Conservation (phyloP, 2,113 vertebrate genomes). For the Psammodynastes pulverulentus region DNA sequence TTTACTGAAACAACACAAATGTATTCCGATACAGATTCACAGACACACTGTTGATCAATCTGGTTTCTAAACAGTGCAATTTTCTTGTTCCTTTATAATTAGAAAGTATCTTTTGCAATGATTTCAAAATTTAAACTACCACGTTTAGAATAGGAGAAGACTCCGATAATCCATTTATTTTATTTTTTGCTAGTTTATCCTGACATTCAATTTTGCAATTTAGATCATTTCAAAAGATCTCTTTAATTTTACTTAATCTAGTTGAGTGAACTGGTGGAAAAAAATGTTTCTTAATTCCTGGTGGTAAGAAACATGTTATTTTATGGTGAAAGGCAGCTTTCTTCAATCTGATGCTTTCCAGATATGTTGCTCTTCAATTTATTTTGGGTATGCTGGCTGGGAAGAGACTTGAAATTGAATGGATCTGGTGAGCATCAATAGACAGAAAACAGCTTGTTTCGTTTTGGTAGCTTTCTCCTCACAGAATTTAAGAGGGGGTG, state of each 20-base stretch:
- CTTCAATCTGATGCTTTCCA: not conserved
- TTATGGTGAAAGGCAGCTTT: not conserved
- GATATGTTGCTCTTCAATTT: not conserved
- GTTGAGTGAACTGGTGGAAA: not conserved
- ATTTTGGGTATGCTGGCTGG: not conserved
- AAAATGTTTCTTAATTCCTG: not conserved
- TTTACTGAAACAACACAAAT: not conserved
- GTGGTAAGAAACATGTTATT: not conserved
- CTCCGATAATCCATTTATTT: not conserved
- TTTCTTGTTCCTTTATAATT: not conserved
- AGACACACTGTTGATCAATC: not conserved
- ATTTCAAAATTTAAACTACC: not conserved
- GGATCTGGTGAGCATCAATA: not conserved
- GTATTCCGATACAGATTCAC: no score
- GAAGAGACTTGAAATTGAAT: not conserved
- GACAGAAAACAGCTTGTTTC: not conserved
- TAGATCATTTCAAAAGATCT: not conserved
- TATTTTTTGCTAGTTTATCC: not conserved
- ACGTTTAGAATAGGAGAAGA: not conserved
- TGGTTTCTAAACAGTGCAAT: not conserved
- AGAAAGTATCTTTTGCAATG: not conserved
- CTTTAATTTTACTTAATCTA: not conserved
- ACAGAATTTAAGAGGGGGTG: not conserved
- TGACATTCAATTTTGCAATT: not conserved
- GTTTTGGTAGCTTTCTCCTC: not conserved